Conservation (phyloP, 2,888 invertebrate genomes). For the Parapristionchus giblindavisi region DNA sequence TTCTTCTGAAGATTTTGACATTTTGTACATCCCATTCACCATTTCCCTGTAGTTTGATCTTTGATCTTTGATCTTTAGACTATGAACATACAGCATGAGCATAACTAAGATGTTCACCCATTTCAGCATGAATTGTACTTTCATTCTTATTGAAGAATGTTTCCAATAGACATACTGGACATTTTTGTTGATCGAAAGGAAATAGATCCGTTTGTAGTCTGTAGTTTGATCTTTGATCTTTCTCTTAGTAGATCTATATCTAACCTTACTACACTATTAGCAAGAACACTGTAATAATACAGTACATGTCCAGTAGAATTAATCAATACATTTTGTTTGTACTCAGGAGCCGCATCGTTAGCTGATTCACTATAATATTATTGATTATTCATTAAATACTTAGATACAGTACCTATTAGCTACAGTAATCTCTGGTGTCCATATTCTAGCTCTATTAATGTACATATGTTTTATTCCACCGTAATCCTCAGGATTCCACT, state of each 20-base stretch:
- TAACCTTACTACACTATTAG: conserved; percentile 26
- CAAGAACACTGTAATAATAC: conserved; percentile 27
- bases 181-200: conserved; percentile 33
- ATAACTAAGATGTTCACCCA: conserved; percentile 1
- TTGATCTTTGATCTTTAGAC: neutral
- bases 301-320: conserved; percentile 28
- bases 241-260: neutral
- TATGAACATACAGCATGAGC: neutral
- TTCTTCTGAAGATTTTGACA: neutral
- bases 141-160: conserved; percentile 40
- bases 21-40: conserved; percentile 30
- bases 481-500: conserved; percentile 32
- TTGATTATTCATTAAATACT: neutral
- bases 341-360: conserved; percentile 25
- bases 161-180: conserved; percentile 28
- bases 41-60: conserved; percentile 19
- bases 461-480: conserved; percentile 35
- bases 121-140: conserved; percentile 10
- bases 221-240: neutral
- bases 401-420: neutral
- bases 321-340: conserved; percentile 37
- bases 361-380: conserved; percentile 6
- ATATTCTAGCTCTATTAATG: conserved; percentile 27
- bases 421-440: conserved; percentile 32
- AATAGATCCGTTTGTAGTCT: conserved; percentile 17